Conservation (phyloP, 2,888 invertebrate genomes). For the Polydrusus tereticollis region DNA sequence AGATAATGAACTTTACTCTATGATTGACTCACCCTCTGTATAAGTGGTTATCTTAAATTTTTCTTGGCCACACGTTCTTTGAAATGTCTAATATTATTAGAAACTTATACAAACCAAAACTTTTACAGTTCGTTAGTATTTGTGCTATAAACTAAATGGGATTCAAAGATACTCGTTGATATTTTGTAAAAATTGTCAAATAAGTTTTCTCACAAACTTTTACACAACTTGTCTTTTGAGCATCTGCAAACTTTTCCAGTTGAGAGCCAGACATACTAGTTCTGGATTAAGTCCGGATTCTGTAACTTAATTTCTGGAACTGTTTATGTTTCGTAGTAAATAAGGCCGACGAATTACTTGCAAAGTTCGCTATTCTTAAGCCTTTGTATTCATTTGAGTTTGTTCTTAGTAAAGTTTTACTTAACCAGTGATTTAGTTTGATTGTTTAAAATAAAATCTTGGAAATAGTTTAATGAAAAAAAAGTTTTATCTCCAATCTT, state of each 20-base stretch:
- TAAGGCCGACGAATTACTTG: background rate
- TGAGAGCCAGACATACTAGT: background rate
- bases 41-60: too few species aligned
- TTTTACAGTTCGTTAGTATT: background rate
- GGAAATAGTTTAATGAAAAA: too few species aligned
- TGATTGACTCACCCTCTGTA: too few species aligned
- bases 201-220: background rate
- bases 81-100: too few species aligned
- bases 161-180: background rate
- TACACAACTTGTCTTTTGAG: background rate
- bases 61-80: too few species aligned
- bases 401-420: background rate
- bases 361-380: background rate
- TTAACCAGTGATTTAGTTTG: background rate
- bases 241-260: constrained; percentile 1
- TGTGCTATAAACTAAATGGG: background rate
- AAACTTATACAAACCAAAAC: background rate
- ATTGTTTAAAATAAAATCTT: too few species aligned
- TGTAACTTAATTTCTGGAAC: constrained; percentile 5
- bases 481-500: too few species aligned
- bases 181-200: background rate
- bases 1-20: too few species aligned
- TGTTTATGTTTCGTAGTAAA: constrained; percentile 8
- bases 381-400: background rate
- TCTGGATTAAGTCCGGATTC: constrained; percentile 6